A percentile compares a stretch with the other conserved stretches of the same genome.
Evolutionary conservation across 1,140 invertebrate genomes (phyloP).

Genomic region (Latrodectus geometricus): DNA sequence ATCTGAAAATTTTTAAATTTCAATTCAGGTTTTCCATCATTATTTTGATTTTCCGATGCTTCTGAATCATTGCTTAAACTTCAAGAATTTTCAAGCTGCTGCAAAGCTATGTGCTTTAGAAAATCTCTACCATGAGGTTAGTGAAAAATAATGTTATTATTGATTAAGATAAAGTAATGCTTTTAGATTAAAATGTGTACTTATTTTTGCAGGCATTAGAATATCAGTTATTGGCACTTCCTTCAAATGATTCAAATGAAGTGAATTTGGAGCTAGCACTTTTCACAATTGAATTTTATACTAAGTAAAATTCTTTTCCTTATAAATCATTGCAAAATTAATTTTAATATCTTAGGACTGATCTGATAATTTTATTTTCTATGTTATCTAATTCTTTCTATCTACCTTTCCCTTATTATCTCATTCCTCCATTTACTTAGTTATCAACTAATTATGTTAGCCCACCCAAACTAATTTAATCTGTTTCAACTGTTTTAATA

Average conservation of each 20-base stretch:
- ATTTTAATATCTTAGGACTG: background rate
- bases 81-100: conserved; percentile 62
- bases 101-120: conserved; percentile 61
- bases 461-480: no score
- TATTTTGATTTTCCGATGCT: conserved; percentile 55
- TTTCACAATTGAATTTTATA: conserved; percentile 19
- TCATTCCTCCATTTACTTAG: no score
- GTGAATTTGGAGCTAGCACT: conserved; percentile 30
- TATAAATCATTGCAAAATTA: background rate
- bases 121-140: conserved; percentile 54
- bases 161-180: background rate
- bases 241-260: conserved; percentile 7
- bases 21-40: conserved; percentile 50
- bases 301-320: conserved; percentile 12
- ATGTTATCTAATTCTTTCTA: no score
- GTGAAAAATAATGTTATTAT: background rate
- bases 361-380: background rate
- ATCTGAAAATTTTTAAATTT: background rate
- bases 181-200: background rate
- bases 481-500: no score
- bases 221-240: conserved; percentile 59
- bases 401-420: no score
- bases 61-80: conserved; percentile 59
- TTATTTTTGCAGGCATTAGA: conserved; percentile 43
- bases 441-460: no score